A percentile compares a stretch with the other conserved stretches of the same genome.
Evolutionary conservation across 2,888 invertebrate genomes (phyloP).

Genomic region (Sialis fuliginosa): DNA sequence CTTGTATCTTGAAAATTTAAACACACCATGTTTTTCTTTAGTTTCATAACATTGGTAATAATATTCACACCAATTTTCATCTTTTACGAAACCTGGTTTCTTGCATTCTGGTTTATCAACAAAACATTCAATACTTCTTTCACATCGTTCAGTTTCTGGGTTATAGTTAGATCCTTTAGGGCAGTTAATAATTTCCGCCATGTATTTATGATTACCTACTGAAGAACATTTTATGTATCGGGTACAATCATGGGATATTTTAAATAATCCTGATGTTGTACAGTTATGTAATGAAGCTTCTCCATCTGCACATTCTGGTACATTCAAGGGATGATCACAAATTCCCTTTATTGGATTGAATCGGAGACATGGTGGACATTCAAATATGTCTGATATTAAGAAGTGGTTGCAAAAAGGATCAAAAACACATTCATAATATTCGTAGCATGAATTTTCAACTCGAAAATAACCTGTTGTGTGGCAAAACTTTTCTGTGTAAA

Average conservation of each 20-base stretch:
- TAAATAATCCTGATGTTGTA: constrained; percentile 14
- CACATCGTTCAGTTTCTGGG: constrained; percentile 7
- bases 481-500: no score
- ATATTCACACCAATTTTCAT: constrained; percentile 7
- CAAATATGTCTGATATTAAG: constrained; percentile 8
- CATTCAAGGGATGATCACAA: constrained; percentile 17
- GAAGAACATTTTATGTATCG: constrained; percentile 14
- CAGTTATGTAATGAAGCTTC: constrained; percentile 9
- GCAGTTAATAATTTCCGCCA: constrained; percentile 10
- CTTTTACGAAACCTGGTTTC: constrained; percentile 8
- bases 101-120: constrained; percentile 6
- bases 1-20: constrained; percentile 3
- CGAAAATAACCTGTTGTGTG: constrained; percentile 12
- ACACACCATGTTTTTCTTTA: background rate
- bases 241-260: constrained; percentile 11
- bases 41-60: constrained; percentile 8
- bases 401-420: constrained; percentile 9
- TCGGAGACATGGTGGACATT: constrained; percentile 16
- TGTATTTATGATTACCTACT: constrained; percentile 1
- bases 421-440: constrained; percentile 14
- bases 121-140: constrained; percentile 2
- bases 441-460: constrained; percentile 14
- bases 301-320: constrained; percentile 16
- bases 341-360: constrained; percentile 13
- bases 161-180: constrained; percentile 8